phyloP scores from a whole-genome alignment of 2,113 vertebrate genomes.

The Forbesichthys papilliferus region DNA sequence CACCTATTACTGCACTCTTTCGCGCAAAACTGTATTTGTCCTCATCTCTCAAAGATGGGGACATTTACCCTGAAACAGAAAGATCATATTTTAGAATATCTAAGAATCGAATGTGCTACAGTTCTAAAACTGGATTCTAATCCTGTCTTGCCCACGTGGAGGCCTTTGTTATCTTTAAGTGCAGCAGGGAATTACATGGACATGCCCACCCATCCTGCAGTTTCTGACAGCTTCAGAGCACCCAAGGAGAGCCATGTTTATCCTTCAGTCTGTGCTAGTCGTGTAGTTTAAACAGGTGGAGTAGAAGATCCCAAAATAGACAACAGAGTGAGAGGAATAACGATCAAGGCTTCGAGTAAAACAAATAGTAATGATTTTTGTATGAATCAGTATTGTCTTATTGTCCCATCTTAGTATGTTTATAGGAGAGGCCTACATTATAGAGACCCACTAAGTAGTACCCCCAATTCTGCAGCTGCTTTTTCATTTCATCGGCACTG shows the following conservation, averaged over 20 bases:
- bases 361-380: conserved; percentile 32
- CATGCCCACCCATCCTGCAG: conserved; percentile 59
- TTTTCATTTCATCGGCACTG: conserved; percentile 40
- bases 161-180: conserved; percentile 58
- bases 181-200: conserved; percentile 50
- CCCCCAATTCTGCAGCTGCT: conserved; percentile 52
- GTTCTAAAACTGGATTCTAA: conserved; percentile 30
- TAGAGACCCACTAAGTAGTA: conserved; percentile 26
- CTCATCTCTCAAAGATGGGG: conserved; percentile 1
- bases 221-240: conserved; percentile 21
- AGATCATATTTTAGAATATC: conserved; percentile 13
- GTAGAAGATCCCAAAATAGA: conserved; percentile 16
- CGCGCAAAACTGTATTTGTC: neutral
- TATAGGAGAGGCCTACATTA: conserved; percentile 16
- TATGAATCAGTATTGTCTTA: neutral
- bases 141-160: conserved; percentile 34
- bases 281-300: conserved; percentile 17
- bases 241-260: conserved; percentile 34
- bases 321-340: conserved; percentile 21
- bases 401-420: conserved; percentile 10
- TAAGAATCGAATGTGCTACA: conserved; percentile 36
- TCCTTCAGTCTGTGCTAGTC: conserved; percentile 15
- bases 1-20: neutral
- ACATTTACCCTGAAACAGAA: conserved; percentile 28
- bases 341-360: conserved; percentile 1